phyloP scores from a whole-genome alignment of 2,113 vertebrate species.

The Xenopus borealis region DNA sequence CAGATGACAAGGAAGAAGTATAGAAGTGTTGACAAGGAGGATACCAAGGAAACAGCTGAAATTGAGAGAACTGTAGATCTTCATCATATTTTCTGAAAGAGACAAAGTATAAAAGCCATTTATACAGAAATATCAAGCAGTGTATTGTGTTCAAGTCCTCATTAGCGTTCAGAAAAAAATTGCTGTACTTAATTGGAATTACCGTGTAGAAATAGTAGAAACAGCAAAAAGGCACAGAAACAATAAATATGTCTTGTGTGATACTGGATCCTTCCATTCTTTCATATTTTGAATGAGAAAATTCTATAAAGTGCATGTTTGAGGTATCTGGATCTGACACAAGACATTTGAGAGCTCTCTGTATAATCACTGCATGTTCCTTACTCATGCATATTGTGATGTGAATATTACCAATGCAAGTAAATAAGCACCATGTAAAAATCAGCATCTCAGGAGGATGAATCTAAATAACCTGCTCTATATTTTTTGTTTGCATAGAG shows the following conservation, averaged over 20 bases:
- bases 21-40: too few species aligned
- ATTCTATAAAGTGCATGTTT: conserved; percentile 3
- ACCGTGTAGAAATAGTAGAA: background rate
- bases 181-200: background rate
- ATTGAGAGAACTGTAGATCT: too few species aligned
- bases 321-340: conserved; percentile 9
- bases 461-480: conserved; percentile 62
- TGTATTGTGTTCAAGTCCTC: background rate
- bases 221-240: conserved; percentile 3
- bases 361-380: conserved; percentile 38
- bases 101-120: background rate
- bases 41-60: too few species aligned
- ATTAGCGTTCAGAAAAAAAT: background rate
- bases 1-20: too few species aligned
- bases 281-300: conserved; percentile 21
- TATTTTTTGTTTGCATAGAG: conserved; percentile 67
- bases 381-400: conserved; percentile 57
- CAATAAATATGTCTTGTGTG: conserved; percentile 24
- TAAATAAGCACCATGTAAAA: conserved; percentile 60
- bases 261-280: conserved; percentile 17
- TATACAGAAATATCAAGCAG: background rate
- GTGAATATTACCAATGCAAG: conserved; percentile 57
- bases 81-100: background rate
- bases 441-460: conserved; percentile 59
- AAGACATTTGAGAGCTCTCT: conserved; percentile 5